phyloP scores from a whole-genome alignment of 2,888 invertebrate species.

The Agelastica alni region DNA sequence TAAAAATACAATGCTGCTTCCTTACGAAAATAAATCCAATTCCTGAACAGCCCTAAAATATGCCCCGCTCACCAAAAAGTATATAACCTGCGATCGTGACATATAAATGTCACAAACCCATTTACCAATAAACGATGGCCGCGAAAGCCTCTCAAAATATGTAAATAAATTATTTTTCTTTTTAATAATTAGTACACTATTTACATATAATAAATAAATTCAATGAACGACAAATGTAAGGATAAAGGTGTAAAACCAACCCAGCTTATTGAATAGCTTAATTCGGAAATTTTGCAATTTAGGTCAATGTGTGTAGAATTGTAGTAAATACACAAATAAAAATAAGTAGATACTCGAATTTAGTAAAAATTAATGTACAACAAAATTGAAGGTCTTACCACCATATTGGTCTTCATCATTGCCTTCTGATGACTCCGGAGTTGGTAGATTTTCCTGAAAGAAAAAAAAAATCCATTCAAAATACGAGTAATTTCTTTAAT shows the following conservation, averaged over 20 bases:
- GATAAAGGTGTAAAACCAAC: slow-evolving; percentile 41
- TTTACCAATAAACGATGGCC: too few relatives aligned
- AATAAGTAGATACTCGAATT: neutral
- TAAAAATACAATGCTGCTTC: too few relatives aligned
- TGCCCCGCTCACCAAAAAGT: too few relatives aligned
- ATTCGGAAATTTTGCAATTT: slow-evolving; percentile 27
- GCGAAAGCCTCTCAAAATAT: too few relatives aligned
- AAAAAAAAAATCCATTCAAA: slow-evolving; percentile 24
- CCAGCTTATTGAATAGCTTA: slow-evolving; percentile 40
- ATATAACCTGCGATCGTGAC: too few relatives aligned
- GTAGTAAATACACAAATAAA: too few relatives aligned
- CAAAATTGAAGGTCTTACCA: slow-evolving; percentile 60
- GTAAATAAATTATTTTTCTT: too few relatives aligned
- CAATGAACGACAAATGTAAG: neutral
- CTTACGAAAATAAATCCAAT: too few relatives aligned
- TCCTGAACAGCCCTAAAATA: too few relatives aligned
- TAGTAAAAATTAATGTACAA: neutral
- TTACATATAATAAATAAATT: neutral
- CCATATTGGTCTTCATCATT: slow-evolving; percentile 73
- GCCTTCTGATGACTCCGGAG: slow-evolving; percentile 70
- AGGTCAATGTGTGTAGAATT: slow-evolving; percentile 17
- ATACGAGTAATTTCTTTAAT: too few relatives aligned
- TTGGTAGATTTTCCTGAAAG: slow-evolving; percentile 70
- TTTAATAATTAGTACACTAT: too few relatives aligned
- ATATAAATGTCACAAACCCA: too few relatives aligned